Evolutionary conservation across 2,113 vertebrate genomes (phyloP), one percentile per base, ranked within the genome.

Genomic region (Neotragus moschatus): DNA sequence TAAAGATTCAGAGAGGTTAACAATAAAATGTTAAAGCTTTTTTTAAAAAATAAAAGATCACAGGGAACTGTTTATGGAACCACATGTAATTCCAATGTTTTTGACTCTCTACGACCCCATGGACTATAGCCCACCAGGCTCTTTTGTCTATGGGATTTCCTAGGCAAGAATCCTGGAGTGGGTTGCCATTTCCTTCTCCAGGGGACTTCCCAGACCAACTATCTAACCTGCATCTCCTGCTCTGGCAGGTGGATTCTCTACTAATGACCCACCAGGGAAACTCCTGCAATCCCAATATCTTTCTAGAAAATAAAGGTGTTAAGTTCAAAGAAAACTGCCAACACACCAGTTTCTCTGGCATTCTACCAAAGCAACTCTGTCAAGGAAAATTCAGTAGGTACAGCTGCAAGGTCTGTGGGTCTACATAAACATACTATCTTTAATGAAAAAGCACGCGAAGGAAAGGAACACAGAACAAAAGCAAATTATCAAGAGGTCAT

Each of bases 261-360:
- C 70, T 26, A 75, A 13, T 43, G 39, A 75, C 12, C 6, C 39
- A 14, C 23, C 70, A 75, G 39, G 23, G 39, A 43, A 75, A 43
- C 39, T 26, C 39, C 70, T 55, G 21, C 77, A 70, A 89, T 26
- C 91, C 39, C 7, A 95, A 56, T 25, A 82, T 26, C 26, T 87
- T 92, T 21, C 15, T 2, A n/a, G 30, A 3, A 4, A 15, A 49
- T n/a, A 56, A 21, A 84, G 26, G 25, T 19, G 11, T 39, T 63
- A 60, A 53, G 23, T 90, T 96, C 30, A 94, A 91, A 95, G 84
- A 89, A 96, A 95, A 92, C 30, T 61, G 51, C 10, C 43, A 91
- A 77, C 6, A 86, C 21, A 56, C 23, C 3, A n/a, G 81, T 94
- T 95, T 82, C 92, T 81, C 81, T 21, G 25, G 53, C 91, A 66